Base-by-base conservation (phyloP, 2,113 vertebrate genomes). In the Sceloporus undulatus region DNA sequence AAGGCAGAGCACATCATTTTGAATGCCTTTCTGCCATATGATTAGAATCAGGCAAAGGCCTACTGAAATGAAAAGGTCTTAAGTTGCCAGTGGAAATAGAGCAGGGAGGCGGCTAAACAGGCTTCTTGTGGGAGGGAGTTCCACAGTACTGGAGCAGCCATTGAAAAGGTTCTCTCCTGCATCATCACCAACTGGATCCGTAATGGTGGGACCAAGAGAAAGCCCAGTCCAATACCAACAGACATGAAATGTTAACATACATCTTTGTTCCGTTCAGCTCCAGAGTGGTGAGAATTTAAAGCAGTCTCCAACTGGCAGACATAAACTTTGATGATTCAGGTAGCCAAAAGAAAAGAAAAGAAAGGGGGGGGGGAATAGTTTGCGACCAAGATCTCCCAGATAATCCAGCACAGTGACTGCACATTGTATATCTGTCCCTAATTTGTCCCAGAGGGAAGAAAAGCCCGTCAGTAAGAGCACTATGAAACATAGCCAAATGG, bases 211-310 rank as follows among this genome's bases (percentile, higher is more conserved):
- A 14, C 59, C 3, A 83, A 85, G 83, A 76, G n/a, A 29, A 3
- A 82, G 88, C 66, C 66, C 79, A 3, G 0, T 40, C 86, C 11
- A 89, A 9, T 29, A 79, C 1, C 10, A 48, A 54, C 7, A 79
- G 34, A 16, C 66, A 71, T 38, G 11, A 84, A 76, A 29, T 40
- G 73, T 80, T 82, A 23, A 70, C 3, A 59, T 2, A 3, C 84
- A 29, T 52, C 80, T 92, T 71, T 19, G 85, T 2, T 4, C 65
- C 3, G 38, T 82, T 62, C 85, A 75, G 1, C 0, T 42, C 9
- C 84, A 25, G 13, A 85, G 9, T 0, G 68, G 42, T 42, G 88
- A 82, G 85, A 91, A 73, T 23, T 87, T 16, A 21, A 85, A 88
- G 29, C 21, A 80, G 1, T 80, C 1, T 79, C 85, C 52, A 89